Evolutionary conservation across 2,113 vertebrate genomes (phyloP).

Genomic region (Pachyramphus minor): DNA sequence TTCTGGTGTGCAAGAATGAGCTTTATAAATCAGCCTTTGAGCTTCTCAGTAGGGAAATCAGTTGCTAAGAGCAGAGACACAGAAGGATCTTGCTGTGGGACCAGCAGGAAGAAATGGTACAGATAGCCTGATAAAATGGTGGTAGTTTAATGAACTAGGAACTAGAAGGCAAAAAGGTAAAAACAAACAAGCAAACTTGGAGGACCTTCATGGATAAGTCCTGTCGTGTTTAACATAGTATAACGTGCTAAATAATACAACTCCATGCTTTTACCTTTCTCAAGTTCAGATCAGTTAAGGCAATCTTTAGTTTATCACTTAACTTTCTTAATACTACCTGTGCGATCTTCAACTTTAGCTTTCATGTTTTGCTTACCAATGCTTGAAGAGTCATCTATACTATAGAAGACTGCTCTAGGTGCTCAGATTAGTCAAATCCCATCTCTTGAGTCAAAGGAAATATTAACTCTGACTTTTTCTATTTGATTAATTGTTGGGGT

Average conservation of each 20-base stretch:
- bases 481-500: neutral
- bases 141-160: neutral
- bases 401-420: neutral
- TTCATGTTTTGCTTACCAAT: neutral
- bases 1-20: neutral
- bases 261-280: neutral
- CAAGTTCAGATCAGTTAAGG: neutral
- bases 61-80: neutral
- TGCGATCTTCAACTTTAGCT: neutral
- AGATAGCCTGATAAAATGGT: neutral
- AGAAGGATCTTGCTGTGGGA: neutral
- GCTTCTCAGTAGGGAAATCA: constrained; percentile 35
- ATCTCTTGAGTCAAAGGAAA: neutral
- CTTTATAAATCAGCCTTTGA: constrained; percentile 41
- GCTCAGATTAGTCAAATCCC: neutral
- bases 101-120: neutral
- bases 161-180: neutral
- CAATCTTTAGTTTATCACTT: neutral
- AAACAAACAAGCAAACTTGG: neutral
- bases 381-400: neutral
- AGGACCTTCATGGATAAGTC: neutral
- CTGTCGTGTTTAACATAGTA: neutral
- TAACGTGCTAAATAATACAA: neutral
- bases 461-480: neutral
- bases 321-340: neutral